Conservation (phyloP, 2,797 vertebrate genomes). For the Enteromius trimaculatus region DNA sequence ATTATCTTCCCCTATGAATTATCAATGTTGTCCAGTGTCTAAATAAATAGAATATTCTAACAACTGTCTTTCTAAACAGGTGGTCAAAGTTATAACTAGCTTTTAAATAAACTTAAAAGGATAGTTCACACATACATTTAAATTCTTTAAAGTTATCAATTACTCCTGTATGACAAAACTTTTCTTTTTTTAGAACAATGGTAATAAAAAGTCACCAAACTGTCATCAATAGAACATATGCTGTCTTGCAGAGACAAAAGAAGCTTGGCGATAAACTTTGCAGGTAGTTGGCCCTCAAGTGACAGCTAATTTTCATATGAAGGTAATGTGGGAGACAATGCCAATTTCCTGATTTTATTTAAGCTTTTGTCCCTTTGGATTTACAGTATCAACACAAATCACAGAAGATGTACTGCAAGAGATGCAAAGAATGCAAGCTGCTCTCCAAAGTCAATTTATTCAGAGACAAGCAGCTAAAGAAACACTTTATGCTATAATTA, state of each 20-base stretch:
- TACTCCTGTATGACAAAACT: not conserved
- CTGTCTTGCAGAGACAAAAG: not conserved
- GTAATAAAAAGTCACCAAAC: not conserved
- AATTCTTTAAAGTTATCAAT: not conserved
- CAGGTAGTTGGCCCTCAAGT: not conserved
- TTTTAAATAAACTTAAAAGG: not conserved
- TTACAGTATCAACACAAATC: not conserved
- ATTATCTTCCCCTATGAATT: not conserved
- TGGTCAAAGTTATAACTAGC: not conserved
- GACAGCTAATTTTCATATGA: not conserved
- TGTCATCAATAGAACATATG: not conserved
- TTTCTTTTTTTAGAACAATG: not conserved
- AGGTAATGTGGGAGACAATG: not conserved
- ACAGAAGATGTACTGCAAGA: not conserved
- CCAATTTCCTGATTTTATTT: not conserved
- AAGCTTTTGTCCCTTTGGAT: not conserved
- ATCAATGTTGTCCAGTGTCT: not conserved
- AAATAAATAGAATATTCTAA: not conserved
- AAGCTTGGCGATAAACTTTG: not conserved
- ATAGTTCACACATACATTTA: not conserved
- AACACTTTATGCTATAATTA: not conserved
- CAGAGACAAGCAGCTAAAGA: not conserved
- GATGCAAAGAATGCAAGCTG: not conserved
- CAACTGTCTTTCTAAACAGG: not conserved
- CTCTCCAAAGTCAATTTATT: slow-evolving; percentile 7